Evolutionary conservation across 2,113 vertebrate species (phyloP).

Genomic region (Boulengeromyrus knoepffleri): DNA sequence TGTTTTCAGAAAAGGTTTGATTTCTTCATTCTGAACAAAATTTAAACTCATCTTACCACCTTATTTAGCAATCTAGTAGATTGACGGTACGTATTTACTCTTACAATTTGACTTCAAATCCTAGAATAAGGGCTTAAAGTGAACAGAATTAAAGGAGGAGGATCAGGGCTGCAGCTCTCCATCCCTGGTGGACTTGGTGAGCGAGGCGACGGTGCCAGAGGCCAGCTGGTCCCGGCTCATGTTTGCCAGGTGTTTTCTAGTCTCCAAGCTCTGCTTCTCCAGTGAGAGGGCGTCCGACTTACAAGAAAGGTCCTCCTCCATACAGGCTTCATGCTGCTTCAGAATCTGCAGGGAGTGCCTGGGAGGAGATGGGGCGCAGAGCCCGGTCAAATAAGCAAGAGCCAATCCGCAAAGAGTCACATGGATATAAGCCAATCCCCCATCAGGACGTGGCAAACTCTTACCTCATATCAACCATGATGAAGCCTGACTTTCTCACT

Average conservation of each 20-base stretch:
- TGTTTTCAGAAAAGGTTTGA: not conserved
- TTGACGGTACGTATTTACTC: not conserved
- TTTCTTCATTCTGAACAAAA: not conserved
- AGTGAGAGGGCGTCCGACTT: slow-evolving; percentile 63
- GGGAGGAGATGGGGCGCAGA: slow-evolving; percentile 7
- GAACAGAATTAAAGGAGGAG: not conserved
- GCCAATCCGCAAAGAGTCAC: not conserved
- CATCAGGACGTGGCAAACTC: not conserved
- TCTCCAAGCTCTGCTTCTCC: slow-evolving; percentile 51
- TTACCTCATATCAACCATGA: not conserved
- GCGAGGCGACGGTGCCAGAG: slow-evolving; percentile 34
- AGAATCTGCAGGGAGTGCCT: slow-evolving; percentile 73
- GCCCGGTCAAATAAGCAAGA: not conserved
- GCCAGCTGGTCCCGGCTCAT: not conserved
- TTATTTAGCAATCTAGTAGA: not conserved
- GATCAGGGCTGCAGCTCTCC: slow-evolving; percentile 44
- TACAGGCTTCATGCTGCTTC: slow-evolving; percentile 67
- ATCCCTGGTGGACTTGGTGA: slow-evolving; percentile 56
- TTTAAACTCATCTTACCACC: not conserved
- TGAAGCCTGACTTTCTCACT: not conserved
- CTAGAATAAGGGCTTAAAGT: not conserved
- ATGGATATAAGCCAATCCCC: not conserved
- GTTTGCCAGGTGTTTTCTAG: slow-evolving; percentile 35
- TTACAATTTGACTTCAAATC: not conserved
- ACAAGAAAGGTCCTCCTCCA: slow-evolving; percentile 65